A percentile compares a stretch with the other conserved stretches of the same genome.
phyloP scores from a whole-genome alignment of 2,888 invertebrate species.

The Herminia tarsipennalis region DNA sequence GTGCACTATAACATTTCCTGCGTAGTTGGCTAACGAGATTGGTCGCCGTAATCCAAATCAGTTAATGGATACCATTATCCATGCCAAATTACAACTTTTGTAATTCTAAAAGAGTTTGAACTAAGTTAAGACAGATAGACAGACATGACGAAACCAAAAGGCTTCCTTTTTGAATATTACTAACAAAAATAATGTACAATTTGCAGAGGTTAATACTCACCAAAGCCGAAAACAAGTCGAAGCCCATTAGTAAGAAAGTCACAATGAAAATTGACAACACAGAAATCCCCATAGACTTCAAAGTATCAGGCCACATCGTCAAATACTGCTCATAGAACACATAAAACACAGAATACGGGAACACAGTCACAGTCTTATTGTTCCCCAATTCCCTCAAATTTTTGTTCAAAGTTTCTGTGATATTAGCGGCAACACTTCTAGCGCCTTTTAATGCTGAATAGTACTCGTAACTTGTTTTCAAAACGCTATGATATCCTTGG shows the following conservation, averaged over 20 bases:
- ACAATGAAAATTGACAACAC: conserved; percentile 96
- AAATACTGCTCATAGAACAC: conserved; percentile 99
- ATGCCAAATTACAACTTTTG: too few species aligned
- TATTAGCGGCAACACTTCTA: conserved; percentile 91
- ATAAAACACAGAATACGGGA: conserved; percentile 97
- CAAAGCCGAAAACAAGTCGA: conserved; percentile 96
- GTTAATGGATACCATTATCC: too few species aligned
- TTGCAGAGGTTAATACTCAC: conserved; percentile 64
- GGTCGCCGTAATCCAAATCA: too few species aligned
- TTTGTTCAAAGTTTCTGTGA: conserved; percentile 87
- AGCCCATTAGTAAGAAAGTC: conserved; percentile 96
- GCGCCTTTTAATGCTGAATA: conserved; percentile 95
- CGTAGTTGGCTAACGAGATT: too few species aligned
- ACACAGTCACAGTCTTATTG: conserved; percentile 87
- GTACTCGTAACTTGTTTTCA: conserved; percentile 96
- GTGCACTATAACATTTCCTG: too few species aligned
- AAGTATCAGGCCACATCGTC: conserved; percentile 96
- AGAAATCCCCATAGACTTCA: conserved; percentile 95
- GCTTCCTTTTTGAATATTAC: too few species aligned
- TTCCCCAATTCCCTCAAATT: conserved; percentile 81
- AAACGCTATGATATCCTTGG: conserved; percentile 92
- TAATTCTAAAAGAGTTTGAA: too few species aligned
- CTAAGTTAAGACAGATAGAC: too few species aligned
- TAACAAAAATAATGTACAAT: too few species aligned
- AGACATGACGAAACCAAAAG: too few species aligned